Conservation (phyloP, 2,113 vertebrate species). For the Lamprotornis superbus region DNA sequence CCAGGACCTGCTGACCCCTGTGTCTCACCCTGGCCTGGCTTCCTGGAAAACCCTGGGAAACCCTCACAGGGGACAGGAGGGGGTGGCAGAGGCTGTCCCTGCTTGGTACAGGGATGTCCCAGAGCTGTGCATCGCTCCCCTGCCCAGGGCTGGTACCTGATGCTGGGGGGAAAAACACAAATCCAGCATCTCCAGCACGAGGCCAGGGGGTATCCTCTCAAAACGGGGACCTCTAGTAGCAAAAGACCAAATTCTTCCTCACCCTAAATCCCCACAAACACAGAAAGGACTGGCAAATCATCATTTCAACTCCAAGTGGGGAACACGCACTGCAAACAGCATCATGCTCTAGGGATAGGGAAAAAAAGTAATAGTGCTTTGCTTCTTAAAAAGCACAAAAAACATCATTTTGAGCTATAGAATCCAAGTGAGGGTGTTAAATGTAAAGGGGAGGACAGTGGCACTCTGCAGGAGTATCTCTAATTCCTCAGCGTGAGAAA, state of each 20-base stretch:
- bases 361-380: neutral
- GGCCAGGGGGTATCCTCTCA: neutral
- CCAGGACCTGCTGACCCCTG: neutral
- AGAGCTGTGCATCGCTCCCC: neutral
- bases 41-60: neutral
- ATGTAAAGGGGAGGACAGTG: neutral
- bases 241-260: neutral
- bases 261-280: neutral
- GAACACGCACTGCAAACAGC: fast-evolving
- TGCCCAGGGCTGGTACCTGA: fast-evolving
- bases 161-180: fast-evolving
- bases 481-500: neutral
- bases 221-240: neutral
- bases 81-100: neutral
- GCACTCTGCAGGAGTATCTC: neutral
- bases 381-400: neutral
- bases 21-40: neutral
- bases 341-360: fast-evolving
- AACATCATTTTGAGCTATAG: neutral
- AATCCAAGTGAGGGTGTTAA: neutral
- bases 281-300: neutral
- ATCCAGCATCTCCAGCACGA: fast-evolving
- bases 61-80: neutral
- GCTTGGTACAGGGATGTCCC: neutral
- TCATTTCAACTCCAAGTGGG: neutral